Evolutionary conservation across 2,797 vertebrate genomes (phyloP), one percentile per base, ranked within the genome.

Genomic region (Delichon dasypus): DNA sequence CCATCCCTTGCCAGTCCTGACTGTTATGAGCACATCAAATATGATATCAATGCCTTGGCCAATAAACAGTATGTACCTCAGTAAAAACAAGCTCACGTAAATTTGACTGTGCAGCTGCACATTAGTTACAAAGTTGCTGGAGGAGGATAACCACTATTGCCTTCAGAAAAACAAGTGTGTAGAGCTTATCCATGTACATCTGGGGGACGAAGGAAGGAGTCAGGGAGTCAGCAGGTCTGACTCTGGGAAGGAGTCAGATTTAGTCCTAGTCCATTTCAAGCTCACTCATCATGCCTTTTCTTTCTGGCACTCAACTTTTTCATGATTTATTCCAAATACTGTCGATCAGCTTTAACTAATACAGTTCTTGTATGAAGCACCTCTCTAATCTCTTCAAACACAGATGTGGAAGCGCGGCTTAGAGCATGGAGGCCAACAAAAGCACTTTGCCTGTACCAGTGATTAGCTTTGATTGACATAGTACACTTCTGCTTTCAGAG

Each of bases 341-440:
- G 98, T 97, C 96, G 92, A 98, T 98, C 97, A 98, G 97, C 97
- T 98, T 98, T 97, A 97, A 97, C 97, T 98, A 98, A 98, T 98
- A 98, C 97, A 98, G 97, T 98, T 97, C 98, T 98, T 97, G 96
- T 98, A 98, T 97, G 97, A 98, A 97, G 97, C 97, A 98, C 97
- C 97, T 97, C 97, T 98, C 97, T 98, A 98, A 98, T 98, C 98
- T 98, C 98, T 97, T 98, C 97, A 98, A 98, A 98, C 97, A 98
- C 97, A 98, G 98, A 98, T 98, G 98, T 97, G 97, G 98, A 98
- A 97, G 97, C 48, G 11, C 94, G 12, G 97, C 97, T 98, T 97
- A 98, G 97, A 97, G 97, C 97, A 98, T 97, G 97, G 97, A 98
- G 97, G 97, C 97, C 97, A 98, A 97, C 97, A 97, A 98, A 98